Conservation (phyloP, 2,113 vertebrate genomes). For the Eonycteris spelaea region DNA sequence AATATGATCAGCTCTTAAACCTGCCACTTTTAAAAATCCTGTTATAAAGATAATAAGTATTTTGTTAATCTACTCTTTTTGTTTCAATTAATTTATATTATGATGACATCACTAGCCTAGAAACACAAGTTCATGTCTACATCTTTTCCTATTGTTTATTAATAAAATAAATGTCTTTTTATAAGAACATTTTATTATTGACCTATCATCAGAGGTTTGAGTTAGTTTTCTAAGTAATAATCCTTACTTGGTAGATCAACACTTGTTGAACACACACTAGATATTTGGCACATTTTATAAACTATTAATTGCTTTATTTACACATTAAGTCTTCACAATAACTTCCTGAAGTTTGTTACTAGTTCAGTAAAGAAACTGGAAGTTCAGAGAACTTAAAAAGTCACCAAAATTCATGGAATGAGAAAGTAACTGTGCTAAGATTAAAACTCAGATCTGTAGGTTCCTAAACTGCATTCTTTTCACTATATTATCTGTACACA, state of each 20-base stretch:
- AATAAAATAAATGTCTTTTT: neutral
- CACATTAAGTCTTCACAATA: neutral
- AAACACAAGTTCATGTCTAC: neutral
- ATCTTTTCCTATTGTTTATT: neutral
- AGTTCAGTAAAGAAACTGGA: neutral
- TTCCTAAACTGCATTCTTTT: neutral
- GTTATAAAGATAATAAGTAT: conserved; percentile 35
- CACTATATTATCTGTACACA: neutral
- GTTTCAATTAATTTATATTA: conserved; percentile 19
- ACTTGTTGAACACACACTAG: neutral
- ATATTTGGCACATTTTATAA: neutral
- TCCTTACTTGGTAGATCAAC: neutral
- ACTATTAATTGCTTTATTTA: neutral
- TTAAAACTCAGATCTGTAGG: neutral
- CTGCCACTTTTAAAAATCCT: conserved; percentile 26
- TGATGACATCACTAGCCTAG: neutral
- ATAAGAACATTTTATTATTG: neutral
- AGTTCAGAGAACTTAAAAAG: neutral
- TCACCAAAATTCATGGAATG: neutral
- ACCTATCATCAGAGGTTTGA: neutral
- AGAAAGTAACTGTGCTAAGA: neutral
- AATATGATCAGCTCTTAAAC: conserved; percentile 19
- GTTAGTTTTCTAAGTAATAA: neutral
- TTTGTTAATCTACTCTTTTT: neutral
- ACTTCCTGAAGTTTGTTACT: neutral